These are phyloP conservation scores for Epinephelus cyanopodus DNA, from an alignment of 2,113 vertebrate genomes.

Conservation along the genomic window DNA sequence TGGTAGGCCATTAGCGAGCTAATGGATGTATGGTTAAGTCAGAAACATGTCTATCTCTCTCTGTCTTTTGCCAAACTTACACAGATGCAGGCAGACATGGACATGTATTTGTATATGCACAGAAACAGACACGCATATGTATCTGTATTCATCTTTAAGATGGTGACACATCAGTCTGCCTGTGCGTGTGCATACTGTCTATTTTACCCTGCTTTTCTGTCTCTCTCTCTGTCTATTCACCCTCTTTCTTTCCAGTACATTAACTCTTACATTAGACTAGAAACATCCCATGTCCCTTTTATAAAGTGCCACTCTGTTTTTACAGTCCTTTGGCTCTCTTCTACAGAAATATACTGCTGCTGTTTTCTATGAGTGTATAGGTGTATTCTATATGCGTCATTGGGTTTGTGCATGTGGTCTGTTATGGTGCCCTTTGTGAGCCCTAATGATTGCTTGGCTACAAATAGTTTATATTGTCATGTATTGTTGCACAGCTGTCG, in stretches of 20 bases:
- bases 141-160: slow-evolving; percentile 26
- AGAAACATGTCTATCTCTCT: not conserved
- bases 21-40: slow-evolving; percentile 21
- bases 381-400: not conserved
- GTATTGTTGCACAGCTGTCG: not conserved
- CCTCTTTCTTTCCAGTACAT: slow-evolving; percentile 56
- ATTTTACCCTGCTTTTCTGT: slow-evolving; percentile 30
- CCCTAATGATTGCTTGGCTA: not conserved
- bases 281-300: slow-evolving; percentile 51
- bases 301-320: slow-evolving; percentile 29
- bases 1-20: slow-evolving; percentile 36
- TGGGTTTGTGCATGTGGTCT: slow-evolving; percentile 4
- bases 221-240: slow-evolving; percentile 6
- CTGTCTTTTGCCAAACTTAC: not conserved
- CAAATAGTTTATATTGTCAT: not conserved
- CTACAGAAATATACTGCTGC: slow-evolving; percentile 2
- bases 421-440: not conserved
- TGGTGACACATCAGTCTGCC: slow-evolving; percentile 25
- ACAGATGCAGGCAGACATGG: not conserved
- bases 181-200: slow-evolving; percentile 28
- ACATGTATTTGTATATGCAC: slow-evolving; percentile 1
- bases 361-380: not conserved
- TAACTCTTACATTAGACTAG: slow-evolving; percentile 67
- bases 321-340: slow-evolving; percentile 1
- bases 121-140: slow-evolving; percentile 4